These are phyloP conservation scores for Corythornis cristatus DNA, from an alignment of 2,113 vertebrate genomes.

Conservation along the genomic window DNA sequence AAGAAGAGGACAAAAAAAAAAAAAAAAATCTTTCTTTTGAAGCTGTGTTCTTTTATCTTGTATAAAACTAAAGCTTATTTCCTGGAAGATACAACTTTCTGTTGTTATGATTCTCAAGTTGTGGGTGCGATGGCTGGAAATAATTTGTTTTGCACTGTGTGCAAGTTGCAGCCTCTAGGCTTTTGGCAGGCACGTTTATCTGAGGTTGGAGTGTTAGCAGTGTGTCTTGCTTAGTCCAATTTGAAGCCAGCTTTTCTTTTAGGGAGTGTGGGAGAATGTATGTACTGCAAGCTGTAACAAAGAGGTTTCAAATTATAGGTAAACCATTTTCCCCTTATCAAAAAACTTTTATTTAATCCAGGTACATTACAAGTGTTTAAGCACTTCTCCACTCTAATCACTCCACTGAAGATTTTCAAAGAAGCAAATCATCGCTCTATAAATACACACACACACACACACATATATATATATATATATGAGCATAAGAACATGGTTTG, in stretches of 20 bases:
- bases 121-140: background rate
- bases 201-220: background rate
- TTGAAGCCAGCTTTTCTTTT: background rate
- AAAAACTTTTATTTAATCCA: background rate
- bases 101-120: background rate
- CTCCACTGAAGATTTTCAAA: background rate
- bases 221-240: background rate
- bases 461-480: too few species aligned
- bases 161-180: background rate
- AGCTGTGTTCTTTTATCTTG: background rate
- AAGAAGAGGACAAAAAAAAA: background rate
- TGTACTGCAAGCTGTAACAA: background rate
- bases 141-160: background rate
- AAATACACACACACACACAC: background rate
- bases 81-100: background rate
- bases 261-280: background rate
- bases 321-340: background rate
- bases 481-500: background rate
- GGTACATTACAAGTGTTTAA: background rate
- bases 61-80: background rate
- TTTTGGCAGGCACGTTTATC: background rate
- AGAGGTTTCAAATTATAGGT: background rate
- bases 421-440: background rate
- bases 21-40: background rate
- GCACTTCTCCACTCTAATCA: background rate